phyloP scores from a whole-genome alignment of 1,140 invertebrate species.

The Glomeris maerens region DNA sequence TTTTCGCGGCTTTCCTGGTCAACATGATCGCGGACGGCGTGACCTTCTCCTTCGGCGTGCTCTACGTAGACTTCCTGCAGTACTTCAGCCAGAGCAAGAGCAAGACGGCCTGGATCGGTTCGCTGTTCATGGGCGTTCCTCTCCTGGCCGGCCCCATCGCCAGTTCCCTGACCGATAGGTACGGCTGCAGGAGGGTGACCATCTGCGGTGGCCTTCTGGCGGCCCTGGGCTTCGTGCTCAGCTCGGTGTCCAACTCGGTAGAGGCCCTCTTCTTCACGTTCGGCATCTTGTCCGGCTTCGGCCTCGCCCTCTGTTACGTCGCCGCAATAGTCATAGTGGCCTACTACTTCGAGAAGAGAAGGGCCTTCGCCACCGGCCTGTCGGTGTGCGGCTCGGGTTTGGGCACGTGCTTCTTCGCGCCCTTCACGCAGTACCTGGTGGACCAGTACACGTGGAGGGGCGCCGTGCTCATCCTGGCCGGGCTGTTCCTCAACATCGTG shows the following conservation, averaged over 20 bases:
- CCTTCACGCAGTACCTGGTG: slow-evolving; percentile 58
- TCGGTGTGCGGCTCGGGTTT: slow-evolving; percentile 61
- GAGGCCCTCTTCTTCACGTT: slow-evolving; percentile 68
- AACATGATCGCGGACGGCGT: slow-evolving; percentile 74
- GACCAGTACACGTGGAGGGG: slow-evolving; percentile 71
- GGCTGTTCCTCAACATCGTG: slow-evolving; percentile 69
- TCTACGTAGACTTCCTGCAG: slow-evolving; percentile 72
- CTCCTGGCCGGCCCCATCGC: slow-evolving; percentile 74
- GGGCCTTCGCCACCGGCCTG: slow-evolving; percentile 82
- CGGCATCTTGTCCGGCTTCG: slow-evolving; percentile 69
- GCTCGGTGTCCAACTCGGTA: slow-evolving; percentile 60
- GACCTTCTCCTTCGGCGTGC: slow-evolving; percentile 79
- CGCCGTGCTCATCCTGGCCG: slow-evolving; percentile 65
- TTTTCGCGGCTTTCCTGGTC: slow-evolving; percentile 68
- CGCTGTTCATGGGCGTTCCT: slow-evolving; percentile 79
- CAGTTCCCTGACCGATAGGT: slow-evolving; percentile 70
- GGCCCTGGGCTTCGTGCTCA: slow-evolving; percentile 61
- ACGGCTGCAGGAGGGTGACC: slow-evolving; percentile 63
- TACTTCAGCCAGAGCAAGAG: slow-evolving; percentile 63
- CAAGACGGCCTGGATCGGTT: slow-evolving; percentile 80
- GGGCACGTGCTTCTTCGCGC: slow-evolving; percentile 79
- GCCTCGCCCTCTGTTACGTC: slow-evolving; percentile 59
- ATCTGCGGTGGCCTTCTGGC: slow-evolving; percentile 66
- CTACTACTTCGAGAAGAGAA: slow-evolving; percentile 84
- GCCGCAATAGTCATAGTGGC: slow-evolving; percentile 85